phyloP scores from a whole-genome alignment of 2,888 invertebrate genomes.

The Ophonus ardosiacus region DNA sequence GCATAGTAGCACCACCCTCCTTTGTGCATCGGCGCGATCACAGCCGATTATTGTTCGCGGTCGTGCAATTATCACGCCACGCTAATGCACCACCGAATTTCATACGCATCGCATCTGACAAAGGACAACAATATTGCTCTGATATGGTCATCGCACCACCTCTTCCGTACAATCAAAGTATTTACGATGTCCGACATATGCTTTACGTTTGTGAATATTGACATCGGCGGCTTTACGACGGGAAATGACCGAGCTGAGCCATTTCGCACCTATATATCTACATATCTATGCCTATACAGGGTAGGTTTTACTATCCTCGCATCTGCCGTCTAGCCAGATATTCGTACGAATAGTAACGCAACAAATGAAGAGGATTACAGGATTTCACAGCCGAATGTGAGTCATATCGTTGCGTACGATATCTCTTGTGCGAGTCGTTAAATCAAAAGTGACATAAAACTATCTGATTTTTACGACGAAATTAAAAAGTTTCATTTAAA shows the following conservation, averaged over 20 bases:
- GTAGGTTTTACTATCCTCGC: neutral
- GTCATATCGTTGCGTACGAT: slow-evolving; percentile 32
- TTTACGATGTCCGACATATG: slow-evolving; percentile 16
- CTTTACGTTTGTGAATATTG: slow-evolving; percentile 3
- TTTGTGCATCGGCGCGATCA: slow-evolving; percentile 8
- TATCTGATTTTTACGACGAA: slow-evolving; percentile 74
- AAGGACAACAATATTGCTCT: slow-evolving; percentile 40
- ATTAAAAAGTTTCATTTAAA: slow-evolving; percentile 75
- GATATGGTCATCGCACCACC: slow-evolving; percentile 30
- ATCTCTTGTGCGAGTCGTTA: slow-evolving; percentile 70
- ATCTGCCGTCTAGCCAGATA: neutral
- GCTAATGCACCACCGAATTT: slow-evolving; percentile 34
- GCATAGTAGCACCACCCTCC: neutral
- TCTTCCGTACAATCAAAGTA: slow-evolving; percentile 16
- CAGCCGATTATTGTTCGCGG: slow-evolving; percentile 35
- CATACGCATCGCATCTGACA: slow-evolving; percentile 31
- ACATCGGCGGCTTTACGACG: neutral
- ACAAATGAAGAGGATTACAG: slow-evolving; percentile 20
- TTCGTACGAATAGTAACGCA: neutral
- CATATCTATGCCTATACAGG: neutral
- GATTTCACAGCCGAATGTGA: slow-evolving; percentile 36
- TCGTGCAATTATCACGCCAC: slow-evolving; percentile 46
- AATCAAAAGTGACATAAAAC: slow-evolving; percentile 74
- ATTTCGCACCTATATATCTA: slow-evolving; percentile 5
- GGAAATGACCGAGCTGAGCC: neutral